Base-by-base conservation (phyloP, 2,888 invertebrate species). In the Tipula lateralis region DNA sequence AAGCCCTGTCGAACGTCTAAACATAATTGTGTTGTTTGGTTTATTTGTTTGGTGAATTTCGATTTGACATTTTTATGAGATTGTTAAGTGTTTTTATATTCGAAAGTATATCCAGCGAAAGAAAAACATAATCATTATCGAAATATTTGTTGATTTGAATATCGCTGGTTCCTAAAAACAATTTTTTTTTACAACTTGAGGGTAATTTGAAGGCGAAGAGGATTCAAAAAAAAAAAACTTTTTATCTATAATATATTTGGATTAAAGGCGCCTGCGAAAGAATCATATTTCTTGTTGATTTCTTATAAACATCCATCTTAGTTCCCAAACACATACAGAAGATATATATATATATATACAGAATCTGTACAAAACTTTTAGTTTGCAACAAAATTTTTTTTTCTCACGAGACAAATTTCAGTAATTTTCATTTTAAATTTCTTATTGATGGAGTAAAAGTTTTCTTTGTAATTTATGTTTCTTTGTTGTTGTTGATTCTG, bases 331-430 rank as follows among this genome's bases (percentile, higher is more conserved):
- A 16, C 44, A 36, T 36, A 36, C 36, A 32, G 19, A 66, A 5
- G 19, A 24, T 24, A 24, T 24, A 9, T 66, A 66, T 9, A 16
- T 24, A 2, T 66, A 9, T 66, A 24, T 66, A 66, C 7, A 24
- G 24, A 24, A 66, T 66, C 66, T 24, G n/a, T 66, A 66, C n/a
- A n/a, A 12, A 66, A 66, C 24, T 66, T 32, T n/a, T 66, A 24
- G 24, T 66, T 66, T 66, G 66, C 66, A 24, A 66, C 66, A 66
- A 24, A 66, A 66, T 24, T 24, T 66, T 66, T 66, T 66, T 66
- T 66, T 66, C 66, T 66, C 66, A 66, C 66, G 66, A 66, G 66
- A 66, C 66, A 66, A 66, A 66, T 66, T 66, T 66, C 66, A 66
- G 66, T 66, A 66, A 66, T 66, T 66, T 66, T 66, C 66, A 66